Evolutionary conservation across 2,113 vertebrate species (phyloP).

Genomic region (Pterocles orientalis): DNA sequence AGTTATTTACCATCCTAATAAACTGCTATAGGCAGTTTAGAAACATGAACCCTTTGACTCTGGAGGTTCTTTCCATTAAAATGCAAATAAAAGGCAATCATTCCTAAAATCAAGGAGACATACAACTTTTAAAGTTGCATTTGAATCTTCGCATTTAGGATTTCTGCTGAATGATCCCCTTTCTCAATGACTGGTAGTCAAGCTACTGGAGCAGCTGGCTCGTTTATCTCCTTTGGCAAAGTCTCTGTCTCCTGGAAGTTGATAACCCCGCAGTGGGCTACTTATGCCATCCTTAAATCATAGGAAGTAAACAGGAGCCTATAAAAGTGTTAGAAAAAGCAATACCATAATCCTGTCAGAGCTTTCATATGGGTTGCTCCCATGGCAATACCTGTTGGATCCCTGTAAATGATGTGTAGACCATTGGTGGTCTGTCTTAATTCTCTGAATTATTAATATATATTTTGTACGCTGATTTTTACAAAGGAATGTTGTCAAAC

Average conservation of each 20-base stretch:
- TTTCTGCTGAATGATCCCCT: not conserved
- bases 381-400: not conserved
- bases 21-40: not conserved
- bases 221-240: not conserved
- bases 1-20: not conserved
- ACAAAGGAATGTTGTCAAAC: not conserved
- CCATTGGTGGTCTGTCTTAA: not conserved
- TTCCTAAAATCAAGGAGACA: not conserved
- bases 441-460: not conserved
- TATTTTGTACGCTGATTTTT: not conserved
- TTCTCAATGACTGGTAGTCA: not conserved
- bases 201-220: not conserved
- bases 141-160: not conserved
- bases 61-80: not conserved
- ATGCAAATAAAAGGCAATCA: not conserved
- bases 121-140: not conserved
- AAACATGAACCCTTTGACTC: not conserved
- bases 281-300: not conserved
- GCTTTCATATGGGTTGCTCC: not conserved
- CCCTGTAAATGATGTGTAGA: fast-evolving
- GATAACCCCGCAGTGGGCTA: not conserved
- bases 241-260: not conserved
- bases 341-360: not conserved
- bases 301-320: not conserved
- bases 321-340: not conserved